Percentiles rank a stretch among this genome's conserved stretches.
phyloP scores from a whole-genome alignment of 23 tunicate genomes.

The Halocynthia roretzi region DNA sequence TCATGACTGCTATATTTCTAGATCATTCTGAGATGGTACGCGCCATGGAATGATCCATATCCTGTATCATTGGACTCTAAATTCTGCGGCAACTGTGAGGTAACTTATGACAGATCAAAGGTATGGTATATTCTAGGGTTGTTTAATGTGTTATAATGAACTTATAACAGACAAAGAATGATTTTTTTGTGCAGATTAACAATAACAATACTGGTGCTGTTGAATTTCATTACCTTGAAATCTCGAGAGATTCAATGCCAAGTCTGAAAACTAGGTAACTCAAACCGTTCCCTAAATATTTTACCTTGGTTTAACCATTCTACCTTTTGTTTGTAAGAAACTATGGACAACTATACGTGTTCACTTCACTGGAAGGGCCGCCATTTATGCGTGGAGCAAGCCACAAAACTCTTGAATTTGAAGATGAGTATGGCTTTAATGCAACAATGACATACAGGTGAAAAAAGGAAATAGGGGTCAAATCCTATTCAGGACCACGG shows the following conservation, averaged over 20 bases:
- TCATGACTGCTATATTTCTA: neutral
- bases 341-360: neutral
- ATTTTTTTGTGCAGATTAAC: neutral
- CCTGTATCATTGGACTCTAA: neutral
- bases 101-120: neutral
- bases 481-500: too few relatives aligned
- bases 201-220: constrained; percentile 2
- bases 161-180: neutral
- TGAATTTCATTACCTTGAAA: neutral
- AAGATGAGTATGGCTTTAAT: constrained; percentile 1
- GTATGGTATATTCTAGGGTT: neutral
- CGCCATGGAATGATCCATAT: neutral
- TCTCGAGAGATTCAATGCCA: neutral
- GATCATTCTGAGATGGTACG: neutral
- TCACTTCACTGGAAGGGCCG: neutral
- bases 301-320: neutral
- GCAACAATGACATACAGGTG: constrained; percentile 7
- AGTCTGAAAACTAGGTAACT: neutral
- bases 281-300: neutral
- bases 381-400: neutral
- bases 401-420: neutral
- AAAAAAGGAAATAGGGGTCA: neutral
- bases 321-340: neutral
- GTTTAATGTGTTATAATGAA: neutral
- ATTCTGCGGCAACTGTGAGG: constrained; percentile 3